These are phyloP conservation scores for Hermetia illucens DNA, from an alignment of 1,140 invertebrate species.

Conservation along the genomic window DNA sequence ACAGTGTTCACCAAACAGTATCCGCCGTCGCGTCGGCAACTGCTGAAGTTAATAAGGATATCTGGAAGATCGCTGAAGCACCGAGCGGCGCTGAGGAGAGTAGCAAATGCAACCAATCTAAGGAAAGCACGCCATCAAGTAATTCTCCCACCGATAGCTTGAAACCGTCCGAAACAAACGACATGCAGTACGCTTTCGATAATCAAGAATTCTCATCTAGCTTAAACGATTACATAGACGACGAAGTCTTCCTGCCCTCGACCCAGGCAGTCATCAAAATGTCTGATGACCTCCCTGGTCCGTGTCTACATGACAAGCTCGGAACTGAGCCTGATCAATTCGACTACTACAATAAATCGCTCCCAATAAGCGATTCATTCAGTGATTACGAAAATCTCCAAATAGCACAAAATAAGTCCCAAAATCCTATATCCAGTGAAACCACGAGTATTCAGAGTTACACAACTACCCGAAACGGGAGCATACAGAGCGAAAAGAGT, in stretches of 20 bases:
- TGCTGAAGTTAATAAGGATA: slow-evolving; percentile 26
- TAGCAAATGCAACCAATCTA: slow-evolving; percentile 1
- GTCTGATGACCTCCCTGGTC: too few relatives aligned
- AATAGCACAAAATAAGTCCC: slow-evolving; percentile 13
- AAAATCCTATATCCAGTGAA: too few relatives aligned
- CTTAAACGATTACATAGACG: slow-evolving; percentile 18
- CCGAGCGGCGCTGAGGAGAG: slow-evolving; percentile 12
- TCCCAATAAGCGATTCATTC: slow-evolving; percentile 9
- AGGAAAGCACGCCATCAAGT: slow-evolving; percentile 2
- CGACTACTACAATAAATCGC: too few relatives aligned
- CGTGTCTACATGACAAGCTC: too few relatives aligned
- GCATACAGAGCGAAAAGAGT: too few relatives aligned
- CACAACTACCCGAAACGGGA: too few relatives aligned
- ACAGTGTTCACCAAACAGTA: slow-evolving; percentile 29
- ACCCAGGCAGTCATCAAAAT: too few relatives aligned
- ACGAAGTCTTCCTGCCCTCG: slow-evolving; percentile 22
- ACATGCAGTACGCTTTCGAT: slow-evolving; percentile 20
- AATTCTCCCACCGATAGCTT: not conserved
- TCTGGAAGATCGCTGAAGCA: slow-evolving; percentile 32
- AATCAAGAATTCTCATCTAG: slow-evolving; percentile 22
- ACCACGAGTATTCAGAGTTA: too few relatives aligned
- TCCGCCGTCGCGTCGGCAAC: slow-evolving; percentile 27
- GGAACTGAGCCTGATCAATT: too few relatives aligned
- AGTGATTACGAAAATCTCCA: slow-evolving; percentile 17
- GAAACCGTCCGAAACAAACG: slow-evolving; percentile 1